Percentiles rank a stretch among this genome's conserved stretches.
phyloP scores from a whole-genome alignment of 2,113 vertebrate genomes.

The Strigops habroptila region DNA sequence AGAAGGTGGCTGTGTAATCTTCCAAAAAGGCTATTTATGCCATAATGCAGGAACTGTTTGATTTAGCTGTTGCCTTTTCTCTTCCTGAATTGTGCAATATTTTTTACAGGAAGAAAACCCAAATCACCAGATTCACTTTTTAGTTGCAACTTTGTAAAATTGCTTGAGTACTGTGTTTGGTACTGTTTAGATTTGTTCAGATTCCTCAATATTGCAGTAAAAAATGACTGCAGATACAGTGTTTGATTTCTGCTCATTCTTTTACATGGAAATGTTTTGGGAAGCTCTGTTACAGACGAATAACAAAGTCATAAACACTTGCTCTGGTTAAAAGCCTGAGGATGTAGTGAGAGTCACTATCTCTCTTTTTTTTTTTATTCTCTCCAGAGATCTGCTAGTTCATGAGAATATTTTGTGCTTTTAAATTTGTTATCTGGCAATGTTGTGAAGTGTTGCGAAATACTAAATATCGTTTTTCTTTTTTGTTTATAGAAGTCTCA shows the following conservation, averaged over 20 bases:
- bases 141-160: not conserved
- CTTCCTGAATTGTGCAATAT: conserved; percentile 28
- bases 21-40: conserved; percentile 33
- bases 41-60: conserved; percentile 34
- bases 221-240: conserved; percentile 6
- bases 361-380: not conserved
- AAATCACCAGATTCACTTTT: not conserved
- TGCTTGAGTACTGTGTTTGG: conserved; percentile 30
- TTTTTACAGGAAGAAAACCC: not conserved
- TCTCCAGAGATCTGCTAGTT: not conserved
- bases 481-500: conserved; percentile 70
- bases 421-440: conserved; percentile 11
- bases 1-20: conserved; percentile 26
- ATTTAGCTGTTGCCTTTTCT: conserved; percentile 50
- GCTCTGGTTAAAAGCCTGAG: conserved; percentile 1
- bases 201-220: conserved; percentile 38
- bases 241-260: conserved; percentile 3
- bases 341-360: not conserved
- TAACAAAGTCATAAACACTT: conserved; percentile 16
- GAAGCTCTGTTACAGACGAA: conserved; percentile 33
- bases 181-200: conserved; percentile 28
- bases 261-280: conserved; percentile 12
- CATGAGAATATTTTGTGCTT: conserved; percentile 44
- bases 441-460: conserved; percentile 50
- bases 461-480: conserved; percentile 4